Evolutionary conservation across 2,797 vertebrate genomes (phyloP), one percentile per base, ranked within the genome.

Genomic region (Helicolenus hilgendorfi): DNA sequence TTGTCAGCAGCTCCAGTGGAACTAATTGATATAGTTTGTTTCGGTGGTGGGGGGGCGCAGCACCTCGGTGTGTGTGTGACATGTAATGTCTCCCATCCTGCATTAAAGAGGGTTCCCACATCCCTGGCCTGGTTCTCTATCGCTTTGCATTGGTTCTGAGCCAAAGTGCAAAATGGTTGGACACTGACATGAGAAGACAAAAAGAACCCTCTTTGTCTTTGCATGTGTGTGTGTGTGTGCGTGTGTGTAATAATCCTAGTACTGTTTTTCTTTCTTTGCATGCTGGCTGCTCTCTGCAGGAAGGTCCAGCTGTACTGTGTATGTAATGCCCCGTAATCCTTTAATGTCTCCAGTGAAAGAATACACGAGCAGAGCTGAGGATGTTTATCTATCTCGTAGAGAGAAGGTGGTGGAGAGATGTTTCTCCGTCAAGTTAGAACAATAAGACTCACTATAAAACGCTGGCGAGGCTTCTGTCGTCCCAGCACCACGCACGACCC

Each of bases 11-110:
- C 80, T 72, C 49, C 55, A 68, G 45, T 84, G 84, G 89, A 94
- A 91, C 88, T 79, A 93, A 92, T 92, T 84, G 92, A 97, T 95
- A 94, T 24, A 22, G 67, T 84, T 92, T 86, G 78, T 86, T 83
- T 87, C 26, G 0, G 72, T 35, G 72, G 62, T 18, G 35, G 76
- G 31, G 53, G 36, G 74, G 24, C 0, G 8, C 65, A 76, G 33
- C 85, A 77, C 38, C 55, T 80, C 62, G 9, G 38, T 77, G 68
- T 81, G 68, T 81, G 82, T 83, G 86, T 84, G 78, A 87, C 89
- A 83, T 68, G 45, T 55, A 55, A 55, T 11, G n/a, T 55, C n/a
- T 55, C 53, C n/a, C 22, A 71, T 78, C 81, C 76, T 58, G 65
- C 79, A 73, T 68, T 67, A 49, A 83, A 89, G 64, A 89, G 77